phyloP scores from a whole-genome alignment of 2,113 vertebrate genomes.

The Ophthalmolycus amberensis region DNA sequence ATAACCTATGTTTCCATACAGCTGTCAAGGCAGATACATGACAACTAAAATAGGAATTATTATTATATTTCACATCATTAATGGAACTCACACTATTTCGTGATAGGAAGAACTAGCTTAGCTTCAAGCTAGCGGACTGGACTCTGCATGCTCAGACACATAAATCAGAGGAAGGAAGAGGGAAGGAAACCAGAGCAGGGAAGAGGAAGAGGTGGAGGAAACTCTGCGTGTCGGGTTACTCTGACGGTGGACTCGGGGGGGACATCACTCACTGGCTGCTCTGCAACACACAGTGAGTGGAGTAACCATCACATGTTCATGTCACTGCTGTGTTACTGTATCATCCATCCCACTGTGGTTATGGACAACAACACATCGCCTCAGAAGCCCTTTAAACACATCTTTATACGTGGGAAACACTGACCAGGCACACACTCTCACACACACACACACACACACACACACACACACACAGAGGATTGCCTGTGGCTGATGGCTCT shows the following conservation, averaged over 20 bases:
- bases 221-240: slow-evolving; percentile 69
- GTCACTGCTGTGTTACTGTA: background rate
- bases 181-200: slow-evolving; percentile 14
- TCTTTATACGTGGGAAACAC: background rate
- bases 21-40: background rate
- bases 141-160: background rate
- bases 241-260: slow-evolving; percentile 41
- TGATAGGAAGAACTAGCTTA: background rate
- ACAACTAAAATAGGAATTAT: background rate
- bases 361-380: background rate
- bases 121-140: background rate
- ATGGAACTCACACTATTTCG: background rate
- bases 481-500: slow-evolving; percentile 38
- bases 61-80: background rate
- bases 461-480: background rate
- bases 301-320: slow-evolving; percentile 8
- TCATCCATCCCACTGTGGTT: background rate
- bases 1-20: background rate
- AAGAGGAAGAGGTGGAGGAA: slow-evolving; percentile 37
- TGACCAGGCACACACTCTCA: background rate
- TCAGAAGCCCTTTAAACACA: background rate
- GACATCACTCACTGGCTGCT: slow-evolving; percentile 26
- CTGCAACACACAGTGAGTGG: slow-evolving; percentile 13
- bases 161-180: background rate
- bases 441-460: background rate